Base-by-base conservation (phyloP, 2,797 vertebrate genomes). In the Picus viridis region DNA sequence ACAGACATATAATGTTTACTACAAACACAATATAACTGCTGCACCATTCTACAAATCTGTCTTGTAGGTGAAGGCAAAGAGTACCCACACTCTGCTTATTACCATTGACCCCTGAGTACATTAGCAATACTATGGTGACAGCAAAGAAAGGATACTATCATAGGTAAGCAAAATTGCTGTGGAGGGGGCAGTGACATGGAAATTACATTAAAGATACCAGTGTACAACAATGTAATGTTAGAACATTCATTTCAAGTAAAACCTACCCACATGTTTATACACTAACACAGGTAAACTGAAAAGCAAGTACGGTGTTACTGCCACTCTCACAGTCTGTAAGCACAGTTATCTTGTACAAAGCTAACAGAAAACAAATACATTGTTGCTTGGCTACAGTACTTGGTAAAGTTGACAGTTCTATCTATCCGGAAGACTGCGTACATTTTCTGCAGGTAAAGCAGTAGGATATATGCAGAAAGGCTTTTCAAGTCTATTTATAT, bases 131-230 rank as follows among this genome's bases (percentile, higher is more conserved):
- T 36, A 16, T 4, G 18, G 1, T 93, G 74, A 71, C 70, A 89
- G 84, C 49, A 91, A 74, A 92, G 62, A 90, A 90, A 89, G n/a
- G 88, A 56, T 2, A 3, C 26, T 49, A 63, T 69, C 49, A 84
- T 19, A 83, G 68, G 56, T 89, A 92, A 93, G 72, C 86, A 90
- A 74, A 90, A 95, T 81, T 95, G 74, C 62, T 89, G 63, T 85
- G 59, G 51, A 71, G 68, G 89, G 64, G 59, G 84, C 94, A 94
- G 95, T 90, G 87, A 94, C 92, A 96, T 59, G 83, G 86, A 97
- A 95, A 97, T 94, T 56, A 93, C 95, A 95, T 88, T 96, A 92
- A 95, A 94, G 54, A 77, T 53, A 94, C 16, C 54, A 78, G 70
- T 49, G 49, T 71, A 86, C 12, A 83, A 57, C 61, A 71, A 63